Evolutionary conservation across 2,797 vertebrate species (phyloP).

Genomic region (Chelonia mydas): DNA sequence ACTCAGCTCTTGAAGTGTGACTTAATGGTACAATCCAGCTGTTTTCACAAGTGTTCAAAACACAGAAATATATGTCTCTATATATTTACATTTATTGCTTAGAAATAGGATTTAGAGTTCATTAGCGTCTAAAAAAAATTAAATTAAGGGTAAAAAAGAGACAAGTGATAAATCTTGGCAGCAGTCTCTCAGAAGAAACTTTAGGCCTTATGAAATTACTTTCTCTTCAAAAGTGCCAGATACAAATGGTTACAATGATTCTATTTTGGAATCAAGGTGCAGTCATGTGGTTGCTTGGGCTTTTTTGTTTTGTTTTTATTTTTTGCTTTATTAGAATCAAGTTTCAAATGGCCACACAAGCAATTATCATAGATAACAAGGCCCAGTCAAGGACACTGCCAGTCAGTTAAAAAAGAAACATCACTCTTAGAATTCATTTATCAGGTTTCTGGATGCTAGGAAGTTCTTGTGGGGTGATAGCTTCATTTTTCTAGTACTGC

Average conservation of each 20-base stretch:
- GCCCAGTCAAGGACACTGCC: neutral
- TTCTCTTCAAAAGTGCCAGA: conserved; percentile 21
- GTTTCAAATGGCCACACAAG: neutral
- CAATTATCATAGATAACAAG: neutral
- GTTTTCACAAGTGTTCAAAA: conserved; percentile 18
- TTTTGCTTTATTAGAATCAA: neutral
- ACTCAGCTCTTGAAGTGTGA: neutral
- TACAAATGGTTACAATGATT: neutral
- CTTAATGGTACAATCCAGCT: conserved; percentile 20
- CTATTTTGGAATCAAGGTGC: neutral
- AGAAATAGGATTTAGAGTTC: neutral
- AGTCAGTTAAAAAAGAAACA: neutral
- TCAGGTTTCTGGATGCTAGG: neutral
- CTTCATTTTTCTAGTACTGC: neutral
- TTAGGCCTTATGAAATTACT: conserved; percentile 51
- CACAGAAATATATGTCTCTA: neutral
- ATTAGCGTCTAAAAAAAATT: neutral
- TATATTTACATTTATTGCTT: conserved; percentile 14
- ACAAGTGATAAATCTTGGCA: conserved; percentile 5
- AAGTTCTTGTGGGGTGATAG: neutral
- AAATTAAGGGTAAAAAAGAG: neutral
- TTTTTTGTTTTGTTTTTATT: neutral
- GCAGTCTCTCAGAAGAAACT: conserved; percentile 58
- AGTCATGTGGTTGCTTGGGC: neutral
- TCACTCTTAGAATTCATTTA: neutral